Evolutionary conservation across 23 tunicate genomes (phyloP).

Genomic region (Halocynthia aurantium): DNA sequence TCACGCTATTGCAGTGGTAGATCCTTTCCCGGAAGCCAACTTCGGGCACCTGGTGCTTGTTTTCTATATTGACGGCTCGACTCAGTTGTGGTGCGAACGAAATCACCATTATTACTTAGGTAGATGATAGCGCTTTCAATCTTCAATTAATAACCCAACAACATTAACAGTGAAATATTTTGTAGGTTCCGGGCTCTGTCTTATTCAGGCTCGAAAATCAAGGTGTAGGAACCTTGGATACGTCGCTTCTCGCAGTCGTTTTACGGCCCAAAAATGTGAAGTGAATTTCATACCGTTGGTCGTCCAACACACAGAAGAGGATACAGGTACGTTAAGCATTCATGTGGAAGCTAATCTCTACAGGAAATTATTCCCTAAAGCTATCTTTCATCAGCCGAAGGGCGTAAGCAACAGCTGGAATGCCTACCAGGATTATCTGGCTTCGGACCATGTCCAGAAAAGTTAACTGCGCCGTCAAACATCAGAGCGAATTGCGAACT

Average conservation of each 20-base stretch:
- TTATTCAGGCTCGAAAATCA: constrained; percentile 36
- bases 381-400: not conserved
- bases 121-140: not conserved
- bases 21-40: constrained; percentile 48
- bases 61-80: constrained; percentile 43
- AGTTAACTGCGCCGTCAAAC: constrained; percentile 5
- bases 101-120: constrained; percentile 1
- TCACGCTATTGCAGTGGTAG: constrained; percentile 66
- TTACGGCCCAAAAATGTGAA: constrained; percentile 45
- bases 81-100: constrained; percentile 21
- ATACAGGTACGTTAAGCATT: constrained; percentile 6
- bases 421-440: constrained; percentile 43
- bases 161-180: not conserved
- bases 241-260: constrained; percentile 4
- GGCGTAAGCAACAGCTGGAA: constrained; percentile 25
- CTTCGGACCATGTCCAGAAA: constrained; percentile 42
- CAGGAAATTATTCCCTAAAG: not conserved
- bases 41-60: constrained; percentile 69
- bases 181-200: constrained; percentile 32
- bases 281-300: constrained; percentile 63
- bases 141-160: too few species aligned
- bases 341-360: not conserved
- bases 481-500: constrained; percentile 28
- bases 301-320: constrained; percentile 12
- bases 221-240: constrained; percentile 24